Base-by-base conservation (phyloP, 2,888 invertebrate genomes). In the Congeria kusceri region DNA sequence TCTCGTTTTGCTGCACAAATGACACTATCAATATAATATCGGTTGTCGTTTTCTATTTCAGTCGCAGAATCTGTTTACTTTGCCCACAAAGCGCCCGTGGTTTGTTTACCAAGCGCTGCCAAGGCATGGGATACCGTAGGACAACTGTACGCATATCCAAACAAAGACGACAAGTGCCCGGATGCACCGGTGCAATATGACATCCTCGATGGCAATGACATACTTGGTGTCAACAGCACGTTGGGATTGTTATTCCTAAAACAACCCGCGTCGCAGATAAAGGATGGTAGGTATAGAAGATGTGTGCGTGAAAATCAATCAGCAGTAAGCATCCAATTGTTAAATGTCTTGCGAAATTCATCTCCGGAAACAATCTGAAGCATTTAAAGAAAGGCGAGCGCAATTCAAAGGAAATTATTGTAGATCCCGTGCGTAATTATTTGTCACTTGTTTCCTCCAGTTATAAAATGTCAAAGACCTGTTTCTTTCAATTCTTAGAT, bases 81-180 rank as follows among this genome's bases (percentile, higher is more conserved):
- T 73, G 49, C 83, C 39, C 72, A 80, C 62, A 64, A 71, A 68
- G 68, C 63, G 3, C 76, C 72, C 20, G 46, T 65, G 25, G 63
- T 80, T 32, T 80, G 77, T 74, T 75, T 80, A 47, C 76, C 75
- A 5, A 20, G 61, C 44, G 53, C 64, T 11, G 62, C 73, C 47
- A 44, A 44, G 46, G 64, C 25, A 18, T 75, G 78, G n/a, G 57
- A 77, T 53, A 44, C 59, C n/a, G 63, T 80, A 29, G 83, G 83
- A 5, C 80, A 67, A 23, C 66, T 83, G 67, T 78, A 70, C 65
- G 83, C 78, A 46, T 77, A 76, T 44, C 72, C 61, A 25, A 72
- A 72, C 47, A 28, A 25, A 27, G 46, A 28, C n/a, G 78, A 76
- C 28, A 39, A 62, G 3, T 82, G 82, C 46, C 29, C 44, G 7